These are phyloP conservation scores for Nothocercus nigrocapillus DNA, from an alignment of 2,113 vertebrate species.

Conservation along the genomic window DNA sequence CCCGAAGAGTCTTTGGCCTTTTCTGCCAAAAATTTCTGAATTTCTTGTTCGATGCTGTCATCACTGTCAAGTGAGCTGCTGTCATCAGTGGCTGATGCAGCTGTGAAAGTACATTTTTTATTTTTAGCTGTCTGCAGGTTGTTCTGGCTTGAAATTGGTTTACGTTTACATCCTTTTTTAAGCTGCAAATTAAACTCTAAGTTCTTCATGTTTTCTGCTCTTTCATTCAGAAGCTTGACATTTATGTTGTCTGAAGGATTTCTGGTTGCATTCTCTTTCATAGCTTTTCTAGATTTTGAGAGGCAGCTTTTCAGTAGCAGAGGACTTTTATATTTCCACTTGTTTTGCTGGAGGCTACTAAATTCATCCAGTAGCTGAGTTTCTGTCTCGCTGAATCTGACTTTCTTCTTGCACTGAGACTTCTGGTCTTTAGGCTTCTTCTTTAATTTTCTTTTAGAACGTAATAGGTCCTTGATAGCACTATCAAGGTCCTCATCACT, in stretches of 20 bases:
- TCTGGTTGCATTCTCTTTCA: constrained; percentile 2
- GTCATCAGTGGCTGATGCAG: constrained; percentile 72
- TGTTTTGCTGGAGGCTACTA: background rate
- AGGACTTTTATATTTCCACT: constrained; percentile 45
- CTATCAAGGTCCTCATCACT: constrained; percentile 95
- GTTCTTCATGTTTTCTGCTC: constrained; percentile 9
- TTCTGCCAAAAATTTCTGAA: constrained; percentile 90
- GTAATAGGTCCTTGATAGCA: constrained; percentile 92
- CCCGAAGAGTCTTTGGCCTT: constrained; percentile 85
- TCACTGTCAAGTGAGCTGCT: constrained; percentile 92
- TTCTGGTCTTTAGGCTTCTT: constrained; percentile 84
- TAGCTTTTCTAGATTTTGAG: constrained; percentile 64
- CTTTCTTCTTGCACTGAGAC: constrained; percentile 76
- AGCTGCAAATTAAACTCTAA: background rate
- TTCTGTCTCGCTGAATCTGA: constrained; percentile 73
- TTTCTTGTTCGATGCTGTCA: constrained; percentile 96
- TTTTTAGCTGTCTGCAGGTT: background rate
- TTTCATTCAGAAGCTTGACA: background rate
- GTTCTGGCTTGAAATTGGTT: background rate
- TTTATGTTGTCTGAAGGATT: background rate
- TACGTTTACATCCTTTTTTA: constrained; percentile 13
- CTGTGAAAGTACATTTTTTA: background rate
- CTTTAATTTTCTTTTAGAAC: constrained; percentile 89
- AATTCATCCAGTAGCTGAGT: background rate
- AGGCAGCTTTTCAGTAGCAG: constrained; percentile 70